Evolutionary conservation across 2,113 vertebrate species (phyloP), one percentile per base, ranked within the genome.

Genomic region (Entelurus aequoreus): DNA sequence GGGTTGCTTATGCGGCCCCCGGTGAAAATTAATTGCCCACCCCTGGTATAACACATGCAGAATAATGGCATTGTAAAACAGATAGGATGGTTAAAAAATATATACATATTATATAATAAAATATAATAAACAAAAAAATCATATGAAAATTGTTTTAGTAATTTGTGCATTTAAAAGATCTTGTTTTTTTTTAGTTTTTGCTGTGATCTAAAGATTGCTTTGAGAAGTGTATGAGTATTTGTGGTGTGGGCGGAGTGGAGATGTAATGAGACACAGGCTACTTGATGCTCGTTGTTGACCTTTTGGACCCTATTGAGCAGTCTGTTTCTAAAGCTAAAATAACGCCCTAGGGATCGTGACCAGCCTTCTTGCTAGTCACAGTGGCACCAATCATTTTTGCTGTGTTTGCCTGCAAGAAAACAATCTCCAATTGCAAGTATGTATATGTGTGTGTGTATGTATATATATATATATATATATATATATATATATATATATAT

Each of bases 201-300:
- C 49, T n/a, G 8, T 19, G 19, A 51, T 16, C 49, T 19, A 51
- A n/a, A 7, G 15, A 16, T 51, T 51, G 15, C 49, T 19, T 51
- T 51, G 28, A 28, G 28, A 28, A 28, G 28, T 28, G 28, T 28
- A 19, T 51, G 15, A n/a, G 42, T 12, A 55, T 55, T 53, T 47
- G 49, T 14, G 38, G 55, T 16, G 57, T 52, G 54, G 48, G 60
- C 28, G 44, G 42, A 37, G 54, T 40, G 57, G 49, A 53, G 37
- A 74, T 67, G 69, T 78, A 77, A 80, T 51, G 60, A 69, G 63
- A 81, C 60, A 52, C 15, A 19, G 64, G 75, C 82, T 74, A 74
- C 59, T 46, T 74, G 77, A 68, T 46, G 58, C 75, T 69, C 69
- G 60, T 60, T 60, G 79, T 65, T 63, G 66, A 69, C 60, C 69